These are phyloP conservation scores for Ormyrus labotus DNA, from an alignment of 2,888 invertebrate genomes.

Conservation along the genomic window DNA sequence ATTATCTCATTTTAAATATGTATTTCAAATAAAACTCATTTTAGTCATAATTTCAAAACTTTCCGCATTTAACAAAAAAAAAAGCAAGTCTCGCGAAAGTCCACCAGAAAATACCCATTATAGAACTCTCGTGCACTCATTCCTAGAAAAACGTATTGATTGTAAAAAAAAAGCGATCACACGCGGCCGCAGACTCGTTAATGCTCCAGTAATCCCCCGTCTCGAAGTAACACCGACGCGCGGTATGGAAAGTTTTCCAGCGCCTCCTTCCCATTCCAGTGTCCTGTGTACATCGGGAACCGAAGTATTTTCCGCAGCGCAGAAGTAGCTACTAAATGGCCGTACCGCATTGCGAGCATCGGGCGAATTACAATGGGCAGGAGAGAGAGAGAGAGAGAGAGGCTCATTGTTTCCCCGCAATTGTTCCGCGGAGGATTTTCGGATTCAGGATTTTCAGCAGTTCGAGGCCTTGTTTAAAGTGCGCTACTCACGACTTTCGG, in stretches of 20 bases:
- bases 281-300: no score
- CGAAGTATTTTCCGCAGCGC: constrained; percentile 26
- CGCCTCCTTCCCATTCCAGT: neutral
- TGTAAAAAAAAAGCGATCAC: no score
- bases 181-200: no score
- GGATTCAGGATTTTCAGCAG: constrained; percentile 21
- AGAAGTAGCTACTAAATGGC: constrained; percentile 13
- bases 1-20: neutral
- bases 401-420: constrained; percentile 34
- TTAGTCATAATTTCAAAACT: neutral
- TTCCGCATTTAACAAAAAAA: neutral
- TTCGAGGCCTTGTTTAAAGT: constrained; percentile 33
- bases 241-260: constrained; percentile 29
- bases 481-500: neutral
- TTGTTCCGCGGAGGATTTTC: constrained; percentile 22
- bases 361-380: constrained; percentile 25
- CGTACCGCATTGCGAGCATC: neutral
- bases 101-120: neutral
- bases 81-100: neutral
- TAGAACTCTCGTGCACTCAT: neutral
- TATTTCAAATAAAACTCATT: neutral
- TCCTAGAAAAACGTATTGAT: no score
- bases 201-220: neutral
- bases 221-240: neutral
- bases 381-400: neutral